Base-by-base conservation (phyloP, 2,797 vertebrate species). In the Xenentodon cancila region DNA sequence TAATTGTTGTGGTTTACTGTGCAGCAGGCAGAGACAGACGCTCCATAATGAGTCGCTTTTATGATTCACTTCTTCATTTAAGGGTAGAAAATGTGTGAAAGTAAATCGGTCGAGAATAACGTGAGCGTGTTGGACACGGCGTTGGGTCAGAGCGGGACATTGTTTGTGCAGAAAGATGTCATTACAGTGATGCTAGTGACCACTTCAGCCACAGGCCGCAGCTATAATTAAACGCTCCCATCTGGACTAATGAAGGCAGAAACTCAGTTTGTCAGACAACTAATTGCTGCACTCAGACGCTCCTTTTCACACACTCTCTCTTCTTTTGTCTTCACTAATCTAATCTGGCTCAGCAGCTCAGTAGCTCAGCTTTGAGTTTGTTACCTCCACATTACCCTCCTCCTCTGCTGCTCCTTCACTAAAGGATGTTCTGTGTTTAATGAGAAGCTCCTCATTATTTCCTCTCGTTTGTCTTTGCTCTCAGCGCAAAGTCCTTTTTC, bases 201-300 rank as follows among this genome's bases (percentile, higher is more conserved):
- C 64, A 37, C 32, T 5, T 74, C 64, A 73, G 82, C 81, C 75
- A 64, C 74, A 43, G 78, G 78, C 80, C 75, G 20, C 44, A 0
- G 60, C 80, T 53, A 52, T 76, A 81, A 89, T 87, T 75, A 85
- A 86, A 81, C 70, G 71, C 74, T 47, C 58, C 54, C 79, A 67
- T 75, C 71, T 63, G 61, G 64, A 79, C 84, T 85, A 83, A 88
- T 84, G 80, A 75, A 66, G 73, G 82, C 53, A 81, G 81, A 75
- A 73, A 64, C 67, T 68, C 74, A 4, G 55, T 49, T n/a, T 84
- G 81, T 86, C 86, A 78, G 18, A 40, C 67, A 56, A 46, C 77
- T 80, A 84, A 90, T 87, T 85, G 69, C 82, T 73, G 53, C 81
- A 85, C 86, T 79, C 81, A 15, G 74, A 82, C 80, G 84, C 71